A percentile compares a stretch with the other conserved stretches of the same genome.
Evolutionary conservation across 2,888 invertebrate species (phyloP).

Genomic region (Ramazzottius varieornatus): DNA sequence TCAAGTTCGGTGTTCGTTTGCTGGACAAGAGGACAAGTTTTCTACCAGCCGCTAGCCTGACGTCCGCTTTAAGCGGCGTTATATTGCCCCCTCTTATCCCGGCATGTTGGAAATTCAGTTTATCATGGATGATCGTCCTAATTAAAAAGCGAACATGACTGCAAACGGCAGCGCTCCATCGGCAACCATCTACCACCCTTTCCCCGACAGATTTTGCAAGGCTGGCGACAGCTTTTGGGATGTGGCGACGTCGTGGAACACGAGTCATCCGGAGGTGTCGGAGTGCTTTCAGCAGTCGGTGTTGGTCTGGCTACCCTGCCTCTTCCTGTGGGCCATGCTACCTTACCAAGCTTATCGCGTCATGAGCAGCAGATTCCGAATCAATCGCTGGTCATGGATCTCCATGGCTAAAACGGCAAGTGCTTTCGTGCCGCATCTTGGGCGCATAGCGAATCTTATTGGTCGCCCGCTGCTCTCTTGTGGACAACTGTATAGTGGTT

Average conservation of each 20-base stretch:
- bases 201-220: background rate
- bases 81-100: no score
- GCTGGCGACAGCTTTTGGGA: conserved; percentile 7
- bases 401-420: background rate
- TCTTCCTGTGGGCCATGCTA: conserved; percentile 16
- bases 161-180: no score
- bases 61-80: no score
- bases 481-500: no score
- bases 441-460: no score
- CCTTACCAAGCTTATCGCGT: conserved; percentile 9
- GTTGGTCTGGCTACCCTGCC: conserved; percentile 25
- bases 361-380: background rate
- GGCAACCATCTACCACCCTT: background rate
- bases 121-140: no score
- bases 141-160: no score
- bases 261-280: conserved; percentile 6
- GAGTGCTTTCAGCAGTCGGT: conserved; percentile 21
- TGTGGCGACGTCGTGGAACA: conserved; percentile 7
- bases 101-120: no score
- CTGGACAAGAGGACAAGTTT: no score
- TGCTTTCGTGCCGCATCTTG: background rate
- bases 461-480: no score
- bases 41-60: no score
- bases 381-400: background rate
- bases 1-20: no score